A percentile compares a stretch with the other conserved stretches of the same genome.
Evolutionary conservation across 2,113 vertebrate genomes (phyloP).

Genomic region (Pyxicephalus adspersus): DNA sequence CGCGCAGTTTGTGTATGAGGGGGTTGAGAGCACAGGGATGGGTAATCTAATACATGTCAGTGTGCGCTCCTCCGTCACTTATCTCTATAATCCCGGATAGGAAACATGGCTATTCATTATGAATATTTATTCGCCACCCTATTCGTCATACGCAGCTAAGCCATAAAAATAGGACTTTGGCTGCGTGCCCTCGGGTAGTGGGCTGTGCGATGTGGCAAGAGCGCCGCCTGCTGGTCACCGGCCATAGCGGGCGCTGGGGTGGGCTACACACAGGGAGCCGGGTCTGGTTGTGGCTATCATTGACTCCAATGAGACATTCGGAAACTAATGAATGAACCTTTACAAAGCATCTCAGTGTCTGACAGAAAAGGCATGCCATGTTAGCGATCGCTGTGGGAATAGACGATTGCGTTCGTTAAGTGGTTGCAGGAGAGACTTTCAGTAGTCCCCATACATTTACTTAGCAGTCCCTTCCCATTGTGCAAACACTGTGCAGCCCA

Average conservation of each 20-base stretch:
- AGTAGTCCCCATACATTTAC: not conserved
- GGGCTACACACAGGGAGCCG: not conserved
- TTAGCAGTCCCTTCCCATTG: constrained; percentile 16
- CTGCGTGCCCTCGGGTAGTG: not conserved
- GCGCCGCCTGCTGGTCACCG: constrained; percentile 66
- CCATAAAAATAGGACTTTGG: not conserved
- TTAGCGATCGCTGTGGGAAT: not conserved
- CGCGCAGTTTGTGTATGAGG: not conserved
- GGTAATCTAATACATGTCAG: not conserved
- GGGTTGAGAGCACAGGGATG: not conserved
- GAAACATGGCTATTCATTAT: constrained; percentile 27
- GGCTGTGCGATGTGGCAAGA: constrained; percentile 55
- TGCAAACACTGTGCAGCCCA: constrained; percentile 2
- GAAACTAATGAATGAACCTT: not conserved
- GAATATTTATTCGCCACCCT: not conserved
- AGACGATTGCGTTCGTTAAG: not conserved
- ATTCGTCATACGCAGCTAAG: not conserved
- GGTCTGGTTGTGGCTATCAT: not conserved
- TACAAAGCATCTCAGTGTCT: not conserved
- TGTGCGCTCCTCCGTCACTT: not conserved
- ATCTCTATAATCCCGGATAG: constrained; percentile 26
- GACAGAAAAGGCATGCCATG: not conserved
- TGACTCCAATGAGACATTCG: not conserved
- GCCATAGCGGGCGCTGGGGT: not conserved
- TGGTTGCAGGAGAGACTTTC: not conserved